A percentile compares a stretch with the other conserved stretches of the same genome.
Evolutionary conservation across 2,113 vertebrate species (phyloP).

Genomic region (Galbula dea): DNA sequence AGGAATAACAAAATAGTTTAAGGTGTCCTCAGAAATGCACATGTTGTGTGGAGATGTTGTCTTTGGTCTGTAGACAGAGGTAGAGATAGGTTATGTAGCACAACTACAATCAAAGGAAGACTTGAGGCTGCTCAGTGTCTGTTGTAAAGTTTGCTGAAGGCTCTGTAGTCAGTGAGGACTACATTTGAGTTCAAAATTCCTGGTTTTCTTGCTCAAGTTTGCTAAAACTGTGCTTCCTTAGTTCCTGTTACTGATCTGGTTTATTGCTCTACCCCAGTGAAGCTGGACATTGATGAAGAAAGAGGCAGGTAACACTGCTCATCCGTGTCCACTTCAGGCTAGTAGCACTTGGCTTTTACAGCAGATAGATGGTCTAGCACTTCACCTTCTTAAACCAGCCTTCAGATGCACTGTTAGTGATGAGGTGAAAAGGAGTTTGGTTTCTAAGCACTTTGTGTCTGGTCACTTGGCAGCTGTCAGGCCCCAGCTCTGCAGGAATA

Average conservation of each 20-base stretch:
- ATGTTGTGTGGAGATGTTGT: neutral
- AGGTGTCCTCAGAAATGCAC: neutral
- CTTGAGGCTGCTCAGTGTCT: neutral
- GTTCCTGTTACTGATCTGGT: neutral
- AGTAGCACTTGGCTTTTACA: neutral
- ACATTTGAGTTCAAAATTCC: neutral
- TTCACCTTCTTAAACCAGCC: neutral
- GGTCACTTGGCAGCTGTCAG: neutral
- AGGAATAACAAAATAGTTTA: neutral
- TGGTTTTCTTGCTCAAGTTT: neutral
- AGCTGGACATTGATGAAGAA: neutral
- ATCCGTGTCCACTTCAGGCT: rapidly evolving
- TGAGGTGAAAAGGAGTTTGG: neutral
- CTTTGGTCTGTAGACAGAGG: neutral
- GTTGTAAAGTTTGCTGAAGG: neutral
- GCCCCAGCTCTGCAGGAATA: neutral
- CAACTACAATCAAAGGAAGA: neutral
- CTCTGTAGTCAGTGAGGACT: neutral
- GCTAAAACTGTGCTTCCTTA: neutral
- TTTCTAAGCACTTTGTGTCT: neutral
- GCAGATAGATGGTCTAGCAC: neutral
- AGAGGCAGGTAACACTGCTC: rapidly evolving
- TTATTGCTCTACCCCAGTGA: neutral
- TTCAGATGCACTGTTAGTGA: rapidly evolving
- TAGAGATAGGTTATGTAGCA: neutral